Conservation (phyloP, 1,140 invertebrate genomes). For the Pteromalus puparum region DNA sequence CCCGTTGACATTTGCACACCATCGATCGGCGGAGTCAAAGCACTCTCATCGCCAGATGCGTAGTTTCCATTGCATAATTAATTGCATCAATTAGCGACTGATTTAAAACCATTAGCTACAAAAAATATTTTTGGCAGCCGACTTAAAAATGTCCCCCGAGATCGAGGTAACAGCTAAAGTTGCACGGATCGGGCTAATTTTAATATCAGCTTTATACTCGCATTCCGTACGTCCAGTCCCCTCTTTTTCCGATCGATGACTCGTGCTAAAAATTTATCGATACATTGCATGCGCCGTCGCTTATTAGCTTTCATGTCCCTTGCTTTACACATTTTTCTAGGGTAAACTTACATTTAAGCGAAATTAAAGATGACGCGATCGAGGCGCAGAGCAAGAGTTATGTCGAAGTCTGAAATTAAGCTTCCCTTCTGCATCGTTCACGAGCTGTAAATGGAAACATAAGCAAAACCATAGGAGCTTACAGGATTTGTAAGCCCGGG, state of each 20-base stretch:
- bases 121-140: not conserved
- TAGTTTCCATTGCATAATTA: not conserved
- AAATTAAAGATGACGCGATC: not conserved
- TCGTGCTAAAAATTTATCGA: slow-evolving; percentile 13
- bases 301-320: not conserved
- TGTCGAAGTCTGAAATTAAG: no score
- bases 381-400: no score
- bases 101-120: not conserved
- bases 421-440: not conserved
- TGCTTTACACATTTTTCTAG: not conserved
- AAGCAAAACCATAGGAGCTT: not conserved
- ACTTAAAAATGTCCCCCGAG: not conserved
- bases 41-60: not conserved
- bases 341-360: not conserved
- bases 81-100: not conserved
- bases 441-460: not conserved
- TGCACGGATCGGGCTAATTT: not conserved
- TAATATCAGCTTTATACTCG: not conserved
- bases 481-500: not conserved
- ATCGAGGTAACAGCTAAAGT: not conserved
- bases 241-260: slow-evolving; percentile 7
- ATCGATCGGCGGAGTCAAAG: no score
- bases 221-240: not conserved
- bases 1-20: no score
- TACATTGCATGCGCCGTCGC: not conserved